phyloP scores from a whole-genome alignment of 2,797 vertebrate genomes.

The Novumbra hubbsi region DNA sequence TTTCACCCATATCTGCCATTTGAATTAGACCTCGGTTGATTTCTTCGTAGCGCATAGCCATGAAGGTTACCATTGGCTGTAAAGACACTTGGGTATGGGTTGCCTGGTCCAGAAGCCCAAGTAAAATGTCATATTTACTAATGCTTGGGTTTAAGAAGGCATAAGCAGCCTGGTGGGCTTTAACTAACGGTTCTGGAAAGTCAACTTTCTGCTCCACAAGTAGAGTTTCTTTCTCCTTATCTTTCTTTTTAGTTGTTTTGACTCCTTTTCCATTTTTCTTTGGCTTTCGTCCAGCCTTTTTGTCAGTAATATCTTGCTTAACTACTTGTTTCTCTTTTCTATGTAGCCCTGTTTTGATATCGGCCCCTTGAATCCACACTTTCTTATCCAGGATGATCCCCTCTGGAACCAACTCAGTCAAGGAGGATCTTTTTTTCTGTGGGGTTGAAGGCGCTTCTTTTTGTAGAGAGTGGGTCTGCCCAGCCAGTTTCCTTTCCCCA shows the following conservation, averaged over 20 bases:
- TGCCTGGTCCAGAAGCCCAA: constrained; percentile 81
- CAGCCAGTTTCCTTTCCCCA: constrained; percentile 47
- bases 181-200: constrained; percentile 88
- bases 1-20: constrained; percentile 84
- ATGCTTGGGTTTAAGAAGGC: constrained; percentile 90
- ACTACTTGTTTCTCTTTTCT: constrained; percentile 63
- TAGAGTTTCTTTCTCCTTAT: constrained; percentile 60
- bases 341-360: constrained; percentile 44
- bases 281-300: constrained; percentile 66
- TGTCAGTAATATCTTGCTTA: constrained; percentile 59
- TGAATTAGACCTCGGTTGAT: constrained; percentile 83
- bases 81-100: constrained; percentile 85
- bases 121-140: constrained; percentile 83
- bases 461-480: constrained; percentile 44
- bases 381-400: constrained; percentile 47
- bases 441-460: constrained; percentile 46
- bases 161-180: constrained; percentile 88
- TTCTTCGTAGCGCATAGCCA: constrained; percentile 84
- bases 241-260: constrained; percentile 76
- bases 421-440: constrained; percentile 49
- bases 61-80: constrained; percentile 88
- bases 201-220: constrained; percentile 81
- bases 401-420: constrained; percentile 35
- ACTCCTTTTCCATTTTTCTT: constrained; percentile 63
- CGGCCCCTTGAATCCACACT: constrained; percentile 46